Evolutionary conservation across 2,888 invertebrate genomes (phyloP), one percentile per base, ranked within the genome.

Genomic region (Baccha elongata): DNA sequence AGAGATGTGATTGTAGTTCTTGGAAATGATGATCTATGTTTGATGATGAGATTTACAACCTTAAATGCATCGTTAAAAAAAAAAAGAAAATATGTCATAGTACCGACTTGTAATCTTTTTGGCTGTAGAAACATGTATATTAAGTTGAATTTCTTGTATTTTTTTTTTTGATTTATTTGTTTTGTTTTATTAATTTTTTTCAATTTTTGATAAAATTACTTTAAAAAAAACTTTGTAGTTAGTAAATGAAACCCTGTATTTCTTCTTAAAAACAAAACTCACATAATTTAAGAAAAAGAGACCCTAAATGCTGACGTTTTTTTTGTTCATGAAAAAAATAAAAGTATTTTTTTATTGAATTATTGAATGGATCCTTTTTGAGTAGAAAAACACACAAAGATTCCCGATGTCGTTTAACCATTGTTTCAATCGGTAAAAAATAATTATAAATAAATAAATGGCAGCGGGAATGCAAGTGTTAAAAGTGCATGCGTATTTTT

Each of bases 401-500:
- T 44, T 60, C 15, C 29, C 26, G 40, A 1, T 60, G 42, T 32
- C 42, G 60, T 44, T 29, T 42, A n/a, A n/a, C n/a, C 11, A 35
- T 1, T 35, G 35, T 35, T 35, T 35, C 3, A 8, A n/a, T 50
- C 2, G 26, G n/a, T n/a, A n/a, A n/a, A n/a, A n/a, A n/a, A n/a
- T n/a, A n/a, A n/a, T 42, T 26, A 58, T 35, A 19, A 26, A 26
- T 52, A 48, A 42, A 37, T 5, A 50, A 50, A 62, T 32, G 23
- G 40, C 13, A 40, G 26, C 13, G 23, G 4, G 7, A 40, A 40
- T 55, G 13, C 0, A 13, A 40, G 15, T 58, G 23, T 48, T 67
- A 67, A 13, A 65, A 85, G 72, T 85, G 85, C 85, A 85, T 85
- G 85, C 85, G 85, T 85, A 85, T 85, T 85, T 80, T 32, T 23